Conservation (phyloP, 1,140 invertebrate species). For the Globodera rostochiensis region DNA sequence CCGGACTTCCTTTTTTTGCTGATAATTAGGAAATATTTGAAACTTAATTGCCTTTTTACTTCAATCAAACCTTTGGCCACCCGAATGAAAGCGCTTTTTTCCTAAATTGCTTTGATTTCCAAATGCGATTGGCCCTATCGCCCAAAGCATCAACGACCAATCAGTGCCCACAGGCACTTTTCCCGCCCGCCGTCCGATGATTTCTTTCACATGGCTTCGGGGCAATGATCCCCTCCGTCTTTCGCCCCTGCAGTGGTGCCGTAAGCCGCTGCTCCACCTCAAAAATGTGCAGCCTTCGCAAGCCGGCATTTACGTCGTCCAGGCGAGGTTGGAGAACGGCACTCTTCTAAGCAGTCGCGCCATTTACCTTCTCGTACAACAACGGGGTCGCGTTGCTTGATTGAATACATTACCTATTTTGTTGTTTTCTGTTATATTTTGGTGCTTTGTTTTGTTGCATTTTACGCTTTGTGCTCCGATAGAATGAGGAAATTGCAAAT, state of each 20-base stretch:
- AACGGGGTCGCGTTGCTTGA: not conserved
- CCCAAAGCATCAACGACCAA: not conserved
- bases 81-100: not conserved
- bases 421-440: not conserved
- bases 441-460: slow-evolving; percentile 1
- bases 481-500: not conserved
- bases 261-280: slow-evolving; percentile 35
- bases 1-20: too few species aligned
- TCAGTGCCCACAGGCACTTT: slow-evolving; percentile 25
- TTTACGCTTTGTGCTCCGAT: not conserved
- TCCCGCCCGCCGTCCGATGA: slow-evolving; percentile 12
- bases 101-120: not conserved
- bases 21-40: not conserved
- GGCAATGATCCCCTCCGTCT: slow-evolving; percentile 15
- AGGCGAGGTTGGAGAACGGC: slow-evolving; percentile 41
- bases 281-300: slow-evolving; percentile 41
- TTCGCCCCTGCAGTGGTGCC: slow-evolving; percentile 41
- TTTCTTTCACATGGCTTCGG: slow-evolving; percentile 47
- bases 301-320: slow-evolving; percentile 40
- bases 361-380: slow-evolving; percentile 32
- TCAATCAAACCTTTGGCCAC: not conserved
- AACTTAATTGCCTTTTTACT: not conserved
- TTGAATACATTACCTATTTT: not conserved
- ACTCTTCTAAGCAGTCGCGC: slow-evolving; percentile 32
- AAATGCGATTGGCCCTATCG: too few species aligned